phyloP scores from a whole-genome alignment of 2,888 invertebrate genomes.

The Linnaemya tessellans region DNA sequence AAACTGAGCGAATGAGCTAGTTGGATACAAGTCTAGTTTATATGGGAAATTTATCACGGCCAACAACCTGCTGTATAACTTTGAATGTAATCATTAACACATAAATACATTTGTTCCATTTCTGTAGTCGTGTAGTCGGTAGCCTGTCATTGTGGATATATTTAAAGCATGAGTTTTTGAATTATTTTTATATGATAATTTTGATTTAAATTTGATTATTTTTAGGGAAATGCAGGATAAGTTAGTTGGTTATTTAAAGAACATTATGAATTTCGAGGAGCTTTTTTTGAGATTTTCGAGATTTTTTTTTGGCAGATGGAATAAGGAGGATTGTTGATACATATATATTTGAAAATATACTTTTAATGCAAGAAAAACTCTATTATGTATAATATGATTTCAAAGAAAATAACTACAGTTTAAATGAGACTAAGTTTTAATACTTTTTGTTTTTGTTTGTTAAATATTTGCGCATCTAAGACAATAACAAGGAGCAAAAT shows the following conservation, averaged over 20 bases:
- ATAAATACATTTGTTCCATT: no score
- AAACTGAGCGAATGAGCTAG: no score
- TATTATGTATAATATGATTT: conserved; percentile 45
- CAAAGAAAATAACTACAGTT: conserved; percentile 49
- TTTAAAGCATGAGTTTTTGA: conserved; percentile 40
- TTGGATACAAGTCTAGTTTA: no score
- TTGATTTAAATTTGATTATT: conserved; percentile 1
- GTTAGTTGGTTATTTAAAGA: conserved; percentile 65
- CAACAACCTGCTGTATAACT: no score
- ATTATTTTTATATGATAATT: conserved; percentile 24
- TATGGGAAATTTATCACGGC: no score
- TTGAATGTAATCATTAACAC: no score
- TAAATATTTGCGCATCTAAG: conserved; percentile 44
- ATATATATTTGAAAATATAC: conserved; percentile 13
- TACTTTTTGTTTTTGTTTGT: neutral
- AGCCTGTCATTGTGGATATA: no score
- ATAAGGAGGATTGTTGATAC: conserved; percentile 25
- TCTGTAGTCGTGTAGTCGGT: no score
- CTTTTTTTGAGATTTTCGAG: conserved; percentile 37
- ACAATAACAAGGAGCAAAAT: conserved; percentile 33
- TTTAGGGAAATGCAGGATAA: conserved; percentile 1
- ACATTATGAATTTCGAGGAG: conserved; percentile 39
- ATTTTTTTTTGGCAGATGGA: conserved; percentile 36
- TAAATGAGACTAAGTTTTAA: conserved; percentile 31
- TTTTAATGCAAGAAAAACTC: conserved; percentile 50